Evolutionary conservation across 1,140 invertebrate species (phyloP).

Genomic region (Orchesella cincta): DNA sequence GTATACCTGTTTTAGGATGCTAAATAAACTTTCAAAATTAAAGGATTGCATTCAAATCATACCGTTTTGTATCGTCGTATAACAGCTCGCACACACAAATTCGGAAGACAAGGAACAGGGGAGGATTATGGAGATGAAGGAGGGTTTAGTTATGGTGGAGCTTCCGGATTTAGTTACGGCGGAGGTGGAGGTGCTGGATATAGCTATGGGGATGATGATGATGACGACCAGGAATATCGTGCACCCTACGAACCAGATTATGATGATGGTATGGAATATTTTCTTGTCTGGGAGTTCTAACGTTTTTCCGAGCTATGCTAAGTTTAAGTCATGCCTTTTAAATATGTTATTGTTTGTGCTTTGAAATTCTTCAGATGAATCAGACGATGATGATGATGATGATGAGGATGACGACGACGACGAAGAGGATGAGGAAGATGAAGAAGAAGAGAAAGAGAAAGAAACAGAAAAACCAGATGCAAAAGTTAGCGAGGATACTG

Average conservation of each 20-base stretch:
- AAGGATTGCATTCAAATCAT: slow-evolving; percentile 14
- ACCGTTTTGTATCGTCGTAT: slow-evolving; percentile 28
- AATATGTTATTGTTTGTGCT: slow-evolving; percentile 21
- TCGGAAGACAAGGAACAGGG: slow-evolving; percentile 75
- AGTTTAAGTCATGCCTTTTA: background rate
- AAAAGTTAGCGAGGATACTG: slow-evolving; percentile 60
- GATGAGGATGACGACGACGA: slow-evolving; percentile 59
- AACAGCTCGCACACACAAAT: slow-evolving; percentile 74
- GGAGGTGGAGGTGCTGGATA: slow-evolving; percentile 44
- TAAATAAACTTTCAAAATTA: slow-evolving; percentile 30
- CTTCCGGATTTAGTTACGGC: slow-evolving; percentile 48
- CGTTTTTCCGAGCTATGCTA: background rate
- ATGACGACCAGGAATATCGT: slow-evolving; percentile 44
- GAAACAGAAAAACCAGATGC: slow-evolving; percentile 60
- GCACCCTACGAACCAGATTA: slow-evolving; percentile 34
- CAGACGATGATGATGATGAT: slow-evolving; percentile 56
- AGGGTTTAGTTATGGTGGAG: slow-evolving; percentile 55
- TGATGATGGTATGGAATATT: slow-evolving; percentile 37
- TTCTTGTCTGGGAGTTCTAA: too few relatives aligned
- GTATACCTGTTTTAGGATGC: slow-evolving; percentile 53
- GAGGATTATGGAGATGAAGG: slow-evolving; percentile 63
- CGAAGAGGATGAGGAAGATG: slow-evolving; percentile 59
- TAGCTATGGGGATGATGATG: slow-evolving; percentile 53
- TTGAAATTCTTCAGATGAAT: slow-evolving; percentile 48
- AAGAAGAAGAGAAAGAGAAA: slow-evolving; percentile 59